Evolutionary conservation across 2,113 vertebrate genomes (phyloP), one percentile per base, ranked within the genome.

Genomic region (Pomatostomus ruficeps): DNA sequence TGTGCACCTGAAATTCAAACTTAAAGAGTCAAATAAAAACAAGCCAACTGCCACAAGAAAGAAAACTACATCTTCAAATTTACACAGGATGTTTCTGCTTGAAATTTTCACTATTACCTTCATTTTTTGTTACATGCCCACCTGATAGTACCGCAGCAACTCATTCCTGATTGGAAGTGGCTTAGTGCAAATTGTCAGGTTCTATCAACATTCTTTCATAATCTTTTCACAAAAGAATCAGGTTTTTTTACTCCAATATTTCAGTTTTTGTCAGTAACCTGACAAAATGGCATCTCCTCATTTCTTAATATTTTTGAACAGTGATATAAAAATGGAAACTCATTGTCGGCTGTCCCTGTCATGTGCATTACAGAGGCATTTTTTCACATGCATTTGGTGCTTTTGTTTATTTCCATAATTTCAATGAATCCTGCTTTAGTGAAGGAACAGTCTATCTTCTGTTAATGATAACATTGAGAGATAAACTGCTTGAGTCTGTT

Each of bases 231-330:
- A 62, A 43, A 89, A 67, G 28, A 58, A 48, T 86, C 2, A 1
- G 9, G 3, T 6, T 71, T 74, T 73, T 68, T 82, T 25, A 78
- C 57, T 85, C 31, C 20, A 80, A 3, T 49, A 55, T 80, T 88
- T 93, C 71, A 38, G 62, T 73, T 85, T 93, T 89, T 95, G 52
- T 88, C 81, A 91, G 46, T 33, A 80, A 54, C 58, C 29, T 93
- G 71, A 80, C 0, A 28, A 95, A 89, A 89, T 70, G 31, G 74
- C 38, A 55, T 88, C 51, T 93, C 35, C 26, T 88, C 88, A 61
- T 92, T 93, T 88, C 84, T 91, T 88, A 89, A n/a, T 91, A 71
- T 91, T 96, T 96, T 83, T 88, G 62, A 85, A 80, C 24, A 51
- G 38, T 55, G n/a, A 55, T 83, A 46, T 59, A 48, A 91, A 93